A percentile compares a stretch with the other conserved stretches of the same genome.
phyloP scores from a whole-genome alignment of 1,140 invertebrate genomes.

The Paralvinella palmiformis region DNA sequence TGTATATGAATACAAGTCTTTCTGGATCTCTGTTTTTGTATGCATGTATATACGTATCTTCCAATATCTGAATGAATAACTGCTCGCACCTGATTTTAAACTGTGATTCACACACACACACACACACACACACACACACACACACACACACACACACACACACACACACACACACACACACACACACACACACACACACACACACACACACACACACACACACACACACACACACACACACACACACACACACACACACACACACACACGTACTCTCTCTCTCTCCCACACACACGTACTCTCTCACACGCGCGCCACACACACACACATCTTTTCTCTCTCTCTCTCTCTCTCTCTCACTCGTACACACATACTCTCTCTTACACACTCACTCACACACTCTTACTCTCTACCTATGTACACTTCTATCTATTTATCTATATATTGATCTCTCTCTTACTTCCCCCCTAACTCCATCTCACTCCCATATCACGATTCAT shows the following conservation, averaged over 20 bases:
- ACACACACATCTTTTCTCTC: neutral
- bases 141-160: neutral
- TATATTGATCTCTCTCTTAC: neutral
- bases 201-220: neutral
- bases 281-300: neutral
- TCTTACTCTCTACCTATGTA: neutral
- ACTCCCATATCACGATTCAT: no score
- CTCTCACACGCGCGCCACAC: neutral
- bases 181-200: neutral
- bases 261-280: neutral
- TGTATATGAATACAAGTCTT: neutral
- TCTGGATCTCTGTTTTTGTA: neutral
- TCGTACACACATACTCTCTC: neutral
- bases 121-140: neutral
- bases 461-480: no score
- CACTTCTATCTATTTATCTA: neutral
- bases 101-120: neutral
- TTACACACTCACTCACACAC: neutral
- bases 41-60: neutral
- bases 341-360: neutral
- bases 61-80: neutral
- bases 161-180: neutral
- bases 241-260: neutral
- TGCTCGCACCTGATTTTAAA: neutral
- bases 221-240: neutral